A percentile compares a stretch with the other conserved stretches of the same genome.
Conservation (phyloP, 2,888 invertebrate genomes). For the Conomelus anceps region DNA sequence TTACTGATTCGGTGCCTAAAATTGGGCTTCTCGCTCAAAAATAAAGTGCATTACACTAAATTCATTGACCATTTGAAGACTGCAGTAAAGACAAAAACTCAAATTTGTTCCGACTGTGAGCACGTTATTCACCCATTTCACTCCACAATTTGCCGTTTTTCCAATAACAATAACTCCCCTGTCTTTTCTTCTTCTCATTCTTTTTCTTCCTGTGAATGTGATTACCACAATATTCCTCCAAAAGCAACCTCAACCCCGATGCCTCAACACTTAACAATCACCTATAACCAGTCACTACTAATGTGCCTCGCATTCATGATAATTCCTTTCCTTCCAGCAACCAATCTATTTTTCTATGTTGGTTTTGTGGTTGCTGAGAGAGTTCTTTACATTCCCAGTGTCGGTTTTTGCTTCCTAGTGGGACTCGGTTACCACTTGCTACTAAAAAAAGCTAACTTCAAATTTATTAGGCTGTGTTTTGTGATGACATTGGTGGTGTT, state of each 20-base stretch:
- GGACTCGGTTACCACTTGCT: constrained; percentile 60
- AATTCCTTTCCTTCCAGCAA: constrained; percentile 90
- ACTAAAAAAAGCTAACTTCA: neutral
- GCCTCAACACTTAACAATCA: neutral
- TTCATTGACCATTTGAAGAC: neutral
- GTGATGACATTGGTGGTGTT: constrained; percentile 61
- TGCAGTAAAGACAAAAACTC: neutral
- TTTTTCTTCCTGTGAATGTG: constrained; percentile 20
- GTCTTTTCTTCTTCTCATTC: no score
- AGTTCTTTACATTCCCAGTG: constrained; percentile 91
- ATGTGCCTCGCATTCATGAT: constrained; percentile 60
- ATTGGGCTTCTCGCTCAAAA: neutral
- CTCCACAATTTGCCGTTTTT: neutral
- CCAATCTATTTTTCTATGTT: constrained; percentile 94
- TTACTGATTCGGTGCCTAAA: constrained; percentile 24
- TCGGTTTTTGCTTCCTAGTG: constrained; percentile 86
- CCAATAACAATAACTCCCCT: constrained; percentile 29
- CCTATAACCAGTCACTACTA: constrained; percentile 46
- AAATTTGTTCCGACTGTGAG: neutral
- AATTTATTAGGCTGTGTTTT: constrained; percentile 41
- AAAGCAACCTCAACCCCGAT: no score
- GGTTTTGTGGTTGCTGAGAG: constrained; percentile 97
- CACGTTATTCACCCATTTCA: neutral
- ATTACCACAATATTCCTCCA: no score
- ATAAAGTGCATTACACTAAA: neutral